phyloP scores from a whole-genome alignment of 2,113 vertebrate genomes.

The Crotalus tigris region DNA sequence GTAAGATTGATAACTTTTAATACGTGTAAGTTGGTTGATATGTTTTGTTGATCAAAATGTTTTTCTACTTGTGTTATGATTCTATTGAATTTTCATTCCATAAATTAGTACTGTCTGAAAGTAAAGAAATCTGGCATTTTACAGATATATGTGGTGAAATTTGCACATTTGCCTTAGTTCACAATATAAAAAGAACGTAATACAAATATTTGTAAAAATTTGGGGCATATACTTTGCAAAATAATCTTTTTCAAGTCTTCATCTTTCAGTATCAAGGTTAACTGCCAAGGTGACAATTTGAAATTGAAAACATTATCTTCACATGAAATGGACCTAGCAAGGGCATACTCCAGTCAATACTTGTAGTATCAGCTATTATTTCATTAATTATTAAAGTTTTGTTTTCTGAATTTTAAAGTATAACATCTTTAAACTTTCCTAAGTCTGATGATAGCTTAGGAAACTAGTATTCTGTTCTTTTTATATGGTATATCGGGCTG shows the following conservation, averaged over 20 bases:
- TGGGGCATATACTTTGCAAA: neutral
- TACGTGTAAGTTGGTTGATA: slow-evolving; percentile 13
- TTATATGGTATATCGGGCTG: slow-evolving; percentile 13
- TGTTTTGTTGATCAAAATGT: neutral
- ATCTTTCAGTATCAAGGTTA: neutral
- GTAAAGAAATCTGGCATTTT: neutral
- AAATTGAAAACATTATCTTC: neutral
- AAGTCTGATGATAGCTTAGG: rapidly evolving
- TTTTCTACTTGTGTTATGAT: neutral
- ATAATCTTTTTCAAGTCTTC: neutral
- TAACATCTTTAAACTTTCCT: rapidly evolving
- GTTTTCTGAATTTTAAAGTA: neutral
- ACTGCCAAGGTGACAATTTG: neutral
- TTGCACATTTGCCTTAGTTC: neutral
- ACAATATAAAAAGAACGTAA: neutral
- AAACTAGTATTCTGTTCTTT: rapidly evolving
- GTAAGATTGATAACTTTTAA: slow-evolving; percentile 60
- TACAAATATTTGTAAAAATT: neutral
- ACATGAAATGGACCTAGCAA: neutral
- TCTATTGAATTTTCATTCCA: slow-evolving; percentile 5
- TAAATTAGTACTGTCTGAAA: neutral
- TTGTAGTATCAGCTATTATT: neutral
- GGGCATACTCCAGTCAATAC: neutral
- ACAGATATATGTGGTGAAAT: neutral
- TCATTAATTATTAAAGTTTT: neutral